These are phyloP conservation scores for Gulo gulo DNA, from an alignment of 2,113 vertebrate genomes.

Conservation along the genomic window DNA sequence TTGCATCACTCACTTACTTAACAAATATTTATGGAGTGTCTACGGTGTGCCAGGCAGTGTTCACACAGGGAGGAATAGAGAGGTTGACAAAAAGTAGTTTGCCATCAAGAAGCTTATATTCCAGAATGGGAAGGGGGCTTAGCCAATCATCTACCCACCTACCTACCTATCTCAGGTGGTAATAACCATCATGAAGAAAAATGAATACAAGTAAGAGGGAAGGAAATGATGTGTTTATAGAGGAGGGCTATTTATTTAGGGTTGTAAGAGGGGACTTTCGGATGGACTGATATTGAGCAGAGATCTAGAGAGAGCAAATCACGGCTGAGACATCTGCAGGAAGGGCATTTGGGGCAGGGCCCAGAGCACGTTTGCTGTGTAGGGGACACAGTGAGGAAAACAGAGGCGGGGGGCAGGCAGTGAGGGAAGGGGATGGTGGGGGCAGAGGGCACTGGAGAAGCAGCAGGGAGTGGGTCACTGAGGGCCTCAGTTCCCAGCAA, in stretches of 20 bases:
- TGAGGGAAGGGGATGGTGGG: background rate
- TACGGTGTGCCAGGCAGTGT: background rate
- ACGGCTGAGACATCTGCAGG: background rate
- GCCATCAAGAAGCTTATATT: background rate
- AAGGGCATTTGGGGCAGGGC: background rate
- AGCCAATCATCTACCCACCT: background rate
- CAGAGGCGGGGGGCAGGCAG: background rate
- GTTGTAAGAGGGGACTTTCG: background rate
- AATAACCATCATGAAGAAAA: background rate
- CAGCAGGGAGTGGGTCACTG: background rate
- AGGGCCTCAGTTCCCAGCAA: background rate
- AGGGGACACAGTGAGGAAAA: background rate
- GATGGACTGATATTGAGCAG: background rate
- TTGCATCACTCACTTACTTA: background rate
- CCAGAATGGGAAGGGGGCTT: background rate
- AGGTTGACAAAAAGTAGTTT: background rate
- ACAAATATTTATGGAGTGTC: background rate
- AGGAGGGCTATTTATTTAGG: background rate
- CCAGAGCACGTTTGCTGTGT: accelerated
- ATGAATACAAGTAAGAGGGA: background rate
- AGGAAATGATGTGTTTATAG: background rate
- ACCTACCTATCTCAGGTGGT: background rate
- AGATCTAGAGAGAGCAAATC: background rate
- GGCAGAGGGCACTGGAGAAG: background rate
- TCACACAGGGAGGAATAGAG: background rate